Evolutionary conservation across 2,113 vertebrate genomes (phyloP), one percentile per base, ranked within the genome.

Genomic region (Callaeas wilsoni): DNA sequence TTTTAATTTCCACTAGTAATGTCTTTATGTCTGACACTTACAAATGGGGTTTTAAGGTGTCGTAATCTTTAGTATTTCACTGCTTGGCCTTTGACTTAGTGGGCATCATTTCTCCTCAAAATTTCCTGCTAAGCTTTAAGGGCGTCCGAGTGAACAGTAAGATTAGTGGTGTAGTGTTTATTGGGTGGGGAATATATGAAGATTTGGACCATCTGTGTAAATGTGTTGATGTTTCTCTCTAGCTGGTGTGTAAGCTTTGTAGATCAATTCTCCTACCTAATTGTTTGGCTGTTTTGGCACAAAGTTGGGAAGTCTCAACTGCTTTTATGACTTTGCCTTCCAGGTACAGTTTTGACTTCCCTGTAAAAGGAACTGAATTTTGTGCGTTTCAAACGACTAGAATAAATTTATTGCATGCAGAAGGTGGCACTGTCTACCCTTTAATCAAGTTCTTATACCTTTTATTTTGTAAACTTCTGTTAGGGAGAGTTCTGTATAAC

Each of bases 401-500:
- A 96, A 93, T 97, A 94, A 91, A 97, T 95, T 97, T 97, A 97
- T 84, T 97, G 93, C 96, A 97, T 98, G 98, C 98, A 98, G 98
- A 98, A 98, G 98, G 98, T 98, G 98, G 98, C 98, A 98, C 97
- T 98, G 97, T 98, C 97, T 98, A 97, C 98, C 97, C 97, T 98
- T 98, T 97, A 97, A 98, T 97, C 93, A 95, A 97, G 96, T 94
- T 96, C 89, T 90, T 95, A 13, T 68, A 81, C 94, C 85, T 96
- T 96, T 96, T 93, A 96, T 96, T 95, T 97, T 93, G 94, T 97
- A 94, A 97, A 97, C 82, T 89, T 89, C 29, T 68, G 71, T 93
- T 95, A 84, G 56, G 79, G 70, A 82, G 70, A 56, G 93, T 96
- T 84, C 87, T 52, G 59, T 81, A 4, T 87, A 78, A 81, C 84